phyloP scores from a whole-genome alignment of 2,888 invertebrate species.

The Eupithecia insigniata region DNA sequence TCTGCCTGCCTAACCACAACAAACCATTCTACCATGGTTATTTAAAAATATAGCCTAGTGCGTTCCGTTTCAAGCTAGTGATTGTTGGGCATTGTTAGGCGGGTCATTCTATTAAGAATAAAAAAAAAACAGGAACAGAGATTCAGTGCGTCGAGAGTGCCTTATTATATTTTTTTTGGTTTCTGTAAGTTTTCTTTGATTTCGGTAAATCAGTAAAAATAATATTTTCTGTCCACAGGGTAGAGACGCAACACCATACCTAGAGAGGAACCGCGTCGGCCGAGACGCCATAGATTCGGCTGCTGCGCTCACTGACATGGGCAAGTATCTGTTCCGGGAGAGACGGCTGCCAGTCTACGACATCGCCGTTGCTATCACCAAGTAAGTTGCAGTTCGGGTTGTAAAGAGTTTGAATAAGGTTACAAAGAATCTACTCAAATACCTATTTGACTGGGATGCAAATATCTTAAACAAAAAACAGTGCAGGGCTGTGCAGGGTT shows the following conservation, averaged over 20 bases:
- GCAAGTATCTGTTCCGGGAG: conserved; percentile 98
- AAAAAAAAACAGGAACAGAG: background rate
- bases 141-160: background rate
- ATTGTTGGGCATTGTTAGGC: background rate
- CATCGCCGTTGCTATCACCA: conserved; percentile 97
- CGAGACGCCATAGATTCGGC: conserved; percentile 97
- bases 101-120: background rate
- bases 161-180: too few relatives aligned
- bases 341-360: conserved; percentile 97
- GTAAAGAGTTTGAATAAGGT: background rate
- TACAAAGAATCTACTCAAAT: too few relatives aligned
- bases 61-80: conserved; percentile 25
- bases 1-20: background rate
- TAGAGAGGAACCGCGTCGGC: conserved; percentile 96
- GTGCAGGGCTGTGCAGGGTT: background rate
- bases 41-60: background rate
- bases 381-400: conserved; percentile 86
- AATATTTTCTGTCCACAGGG: conserved; percentile 84
- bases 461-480: too few relatives aligned
- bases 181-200: too few relatives aligned
- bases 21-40: background rate
- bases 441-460: background rate
- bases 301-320: conserved; percentile 97
- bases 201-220: background rate
- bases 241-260: conserved; percentile 96